Evolutionary conservation across 2,888 invertebrate genomes (phyloP).

Genomic region (Nomada ruficornis): DNA sequence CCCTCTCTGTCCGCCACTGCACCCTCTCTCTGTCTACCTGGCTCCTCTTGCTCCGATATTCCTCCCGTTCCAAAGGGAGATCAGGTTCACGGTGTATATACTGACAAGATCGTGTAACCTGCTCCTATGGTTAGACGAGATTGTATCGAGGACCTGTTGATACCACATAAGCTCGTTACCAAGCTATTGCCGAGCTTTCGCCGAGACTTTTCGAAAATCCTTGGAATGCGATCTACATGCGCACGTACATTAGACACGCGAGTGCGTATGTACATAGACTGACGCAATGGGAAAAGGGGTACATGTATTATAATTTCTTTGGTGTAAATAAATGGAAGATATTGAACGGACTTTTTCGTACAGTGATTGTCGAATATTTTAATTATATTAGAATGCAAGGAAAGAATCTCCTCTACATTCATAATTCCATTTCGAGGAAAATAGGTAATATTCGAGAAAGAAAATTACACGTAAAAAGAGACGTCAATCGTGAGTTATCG

Average conservation of each 20-base stretch:
- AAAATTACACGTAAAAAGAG: conserved; percentile 17
- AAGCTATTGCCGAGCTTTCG: conserved; percentile 9
- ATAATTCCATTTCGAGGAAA: no score
- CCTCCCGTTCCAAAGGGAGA: conserved; percentile 45
- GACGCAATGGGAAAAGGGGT: no score
- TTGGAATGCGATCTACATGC: neutral
- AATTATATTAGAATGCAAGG: no score
- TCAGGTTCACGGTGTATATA: conserved; percentile 58
- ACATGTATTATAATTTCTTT: no score
- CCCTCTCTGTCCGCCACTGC: neutral
- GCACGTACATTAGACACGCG: no score
- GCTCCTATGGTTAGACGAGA: conserved; percentile 40
- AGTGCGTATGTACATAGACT: no score
- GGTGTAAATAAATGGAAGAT: no score
- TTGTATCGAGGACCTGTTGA: conserved; percentile 39
- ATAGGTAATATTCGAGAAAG: neutral
- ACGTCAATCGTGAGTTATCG: conserved; percentile 19
- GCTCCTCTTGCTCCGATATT: conserved; percentile 31
- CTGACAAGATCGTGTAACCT: conserved; percentile 66
- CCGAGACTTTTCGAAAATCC: conserved; percentile 8
- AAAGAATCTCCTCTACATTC: no score
- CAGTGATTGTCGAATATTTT: no score
- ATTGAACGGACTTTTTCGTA: no score
- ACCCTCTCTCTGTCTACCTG: neutral
- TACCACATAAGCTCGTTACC: conserved; percentile 19